Percentiles rank a stretch among this genome's conserved stretches.
phyloP scores from a whole-genome alignment of 2,797 vertebrate species.

The Chloroceryle inda region DNA sequence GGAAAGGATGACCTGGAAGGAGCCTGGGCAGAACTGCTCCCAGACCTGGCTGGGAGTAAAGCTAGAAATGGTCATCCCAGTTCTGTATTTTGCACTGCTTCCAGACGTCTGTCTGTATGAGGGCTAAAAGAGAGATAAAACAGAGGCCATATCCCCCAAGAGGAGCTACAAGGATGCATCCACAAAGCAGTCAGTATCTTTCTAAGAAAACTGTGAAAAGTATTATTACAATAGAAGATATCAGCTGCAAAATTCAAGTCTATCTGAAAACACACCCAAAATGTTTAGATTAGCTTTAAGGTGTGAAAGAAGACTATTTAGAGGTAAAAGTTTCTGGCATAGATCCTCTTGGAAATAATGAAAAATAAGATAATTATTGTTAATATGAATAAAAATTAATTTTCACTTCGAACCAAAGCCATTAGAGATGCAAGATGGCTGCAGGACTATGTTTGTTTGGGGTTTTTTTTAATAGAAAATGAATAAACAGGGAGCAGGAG shows the following conservation, averaged over 20 bases:
- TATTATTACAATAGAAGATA: background rate
- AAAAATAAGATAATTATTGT: background rate
- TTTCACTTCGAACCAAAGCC: slow-evolving; percentile 4
- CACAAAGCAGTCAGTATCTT: background rate
- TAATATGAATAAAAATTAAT: slow-evolving; percentile 1
- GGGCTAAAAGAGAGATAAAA: background rate
- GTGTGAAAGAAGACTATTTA: background rate
- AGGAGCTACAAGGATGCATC: background rate
- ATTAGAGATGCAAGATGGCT: background rate
- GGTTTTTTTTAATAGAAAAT: background rate
- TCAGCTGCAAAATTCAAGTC: background rate
- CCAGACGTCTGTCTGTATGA: background rate
- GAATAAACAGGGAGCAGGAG: background rate
- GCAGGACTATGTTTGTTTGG: background rate
- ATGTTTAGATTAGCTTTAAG: background rate
- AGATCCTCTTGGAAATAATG: background rate
- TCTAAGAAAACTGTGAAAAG: background rate
- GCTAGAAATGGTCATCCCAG: background rate
- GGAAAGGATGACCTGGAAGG: background rate
- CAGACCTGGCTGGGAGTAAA: background rate
- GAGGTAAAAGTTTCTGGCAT: background rate
- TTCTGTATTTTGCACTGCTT: background rate
- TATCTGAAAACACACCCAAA: background rate
- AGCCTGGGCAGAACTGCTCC: background rate
- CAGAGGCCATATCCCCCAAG: background rate